phyloP scores from a whole-genome alignment of 1,140 invertebrate species.

The Araneus ventricosus region DNA sequence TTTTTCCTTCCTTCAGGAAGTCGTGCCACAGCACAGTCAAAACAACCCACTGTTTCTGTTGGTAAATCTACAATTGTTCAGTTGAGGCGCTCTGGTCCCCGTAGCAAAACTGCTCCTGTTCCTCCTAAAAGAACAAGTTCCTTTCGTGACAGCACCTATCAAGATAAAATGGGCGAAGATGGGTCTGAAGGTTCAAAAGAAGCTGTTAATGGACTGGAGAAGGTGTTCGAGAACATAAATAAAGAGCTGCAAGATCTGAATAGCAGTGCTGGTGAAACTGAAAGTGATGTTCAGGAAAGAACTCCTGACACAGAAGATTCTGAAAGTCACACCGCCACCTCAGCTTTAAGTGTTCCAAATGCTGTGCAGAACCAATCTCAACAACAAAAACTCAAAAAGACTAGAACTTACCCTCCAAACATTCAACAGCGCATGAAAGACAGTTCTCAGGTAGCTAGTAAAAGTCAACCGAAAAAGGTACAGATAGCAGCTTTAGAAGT shows the following conservation, averaged over 20 bases:
- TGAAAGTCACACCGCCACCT: conserved; percentile 76
- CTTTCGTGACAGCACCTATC: conserved; percentile 78
- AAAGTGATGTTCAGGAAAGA: conserved; percentile 83
- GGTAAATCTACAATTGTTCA: conserved; percentile 85
- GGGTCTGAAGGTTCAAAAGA: conserved; percentile 76
- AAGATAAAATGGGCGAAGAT: conserved; percentile 77
- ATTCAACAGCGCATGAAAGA: conserved; percentile 74
- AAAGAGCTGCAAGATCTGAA: conserved; percentile 78
- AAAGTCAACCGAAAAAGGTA: conserved; percentile 81
- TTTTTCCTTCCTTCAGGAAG: conserved; percentile 42
- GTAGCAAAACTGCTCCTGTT: conserved; percentile 91
- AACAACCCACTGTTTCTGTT: conserved; percentile 76
- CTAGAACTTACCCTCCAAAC: conserved; percentile 82
- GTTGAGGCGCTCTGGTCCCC: conserved; percentile 84
- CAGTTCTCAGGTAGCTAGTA: conserved; percentile 50
- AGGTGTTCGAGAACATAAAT: conserved; percentile 79
- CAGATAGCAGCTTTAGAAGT: conserved; percentile 94
- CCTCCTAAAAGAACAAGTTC: conserved; percentile 96
- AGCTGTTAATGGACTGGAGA: conserved; percentile 78
- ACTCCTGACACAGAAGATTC: conserved; percentile 86
- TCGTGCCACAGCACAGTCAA: conserved; percentile 21
- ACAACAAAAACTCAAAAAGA: conserved; percentile 81
- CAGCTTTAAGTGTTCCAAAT: conserved; percentile 71
- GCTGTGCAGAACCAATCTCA: conserved; percentile 52
- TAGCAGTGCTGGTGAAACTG: conserved; percentile 81